Base-by-base conservation (phyloP, 2,113 vertebrate species). In the Hippocampus zosterae region DNA sequence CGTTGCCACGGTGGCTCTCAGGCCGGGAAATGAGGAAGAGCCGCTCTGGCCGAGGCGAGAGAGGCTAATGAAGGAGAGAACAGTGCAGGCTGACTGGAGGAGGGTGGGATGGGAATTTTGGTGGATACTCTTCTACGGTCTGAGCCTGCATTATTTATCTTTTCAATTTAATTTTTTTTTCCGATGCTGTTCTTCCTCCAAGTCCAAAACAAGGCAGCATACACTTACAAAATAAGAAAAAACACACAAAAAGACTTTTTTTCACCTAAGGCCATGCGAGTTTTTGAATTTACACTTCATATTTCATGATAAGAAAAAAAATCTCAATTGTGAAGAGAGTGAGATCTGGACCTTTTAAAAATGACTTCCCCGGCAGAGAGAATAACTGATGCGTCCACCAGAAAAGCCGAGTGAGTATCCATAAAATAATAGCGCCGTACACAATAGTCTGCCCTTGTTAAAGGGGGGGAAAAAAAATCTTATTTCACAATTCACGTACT, bases 131-230 rank as follows among this genome's bases (percentile, higher is more conserved):
- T 84, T 86, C 84, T 76, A 88, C 76, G 80, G 82, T 81, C 81
- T 15, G 29, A 73, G 75, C 59, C 75, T 90, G 84, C 89, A 92
- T 91, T 88, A 92, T 91, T 93, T 89, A 92, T 88, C 85, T 85
- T 87, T 84, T 75, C 79, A 75, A 82, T 86, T 91, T 91, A 85
- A 27, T 90, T 87, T 89, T 90, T 90, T 91, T 50, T 90, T 88
- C 85, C 87, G 90, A 91, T 81, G 81, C 73, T 78, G 73, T 78
- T 87, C 78, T 66, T 85, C 62, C 78, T 81, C 73, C 25, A 86
- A 91, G 84, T 82, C 72, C 80, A 83, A 79, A 82, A 79, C 65
- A 88, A 77, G 44, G 68, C 69, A 67, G 79, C 82, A 76, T 79
- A 76, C 74, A 82, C 74, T 79, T 79, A 72, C 82, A 82, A 70